Percentiles rank a stretch among this genome's conserved stretches.
These are phyloP conservation scores for Trichonephila clavipes DNA, from an alignment of 1,140 invertebrate species.

Conservation along the genomic window DNA sequence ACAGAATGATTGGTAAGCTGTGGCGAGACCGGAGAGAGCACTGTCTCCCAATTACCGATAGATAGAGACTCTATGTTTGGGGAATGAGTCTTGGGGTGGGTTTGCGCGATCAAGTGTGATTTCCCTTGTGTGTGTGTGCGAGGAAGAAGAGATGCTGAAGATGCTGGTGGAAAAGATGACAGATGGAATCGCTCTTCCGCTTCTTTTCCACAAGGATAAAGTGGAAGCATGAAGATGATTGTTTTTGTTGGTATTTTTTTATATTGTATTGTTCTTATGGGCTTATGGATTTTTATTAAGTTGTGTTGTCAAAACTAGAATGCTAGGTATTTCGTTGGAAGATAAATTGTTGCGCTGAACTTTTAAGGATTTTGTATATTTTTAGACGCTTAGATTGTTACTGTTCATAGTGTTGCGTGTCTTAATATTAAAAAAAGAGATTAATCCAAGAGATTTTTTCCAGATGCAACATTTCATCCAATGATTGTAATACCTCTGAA, in stretches of 20 bases:
- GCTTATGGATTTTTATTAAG: background rate
- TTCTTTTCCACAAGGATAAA: background rate
- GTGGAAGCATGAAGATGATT: background rate
- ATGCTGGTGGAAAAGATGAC: constrained; percentile 51
- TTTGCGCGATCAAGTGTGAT: constrained; percentile 48
- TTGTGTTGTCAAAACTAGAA: background rate
- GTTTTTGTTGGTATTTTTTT: background rate
- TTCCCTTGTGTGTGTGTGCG: constrained; percentile 38
- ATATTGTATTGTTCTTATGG: background rate
- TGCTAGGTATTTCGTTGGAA: background rate
- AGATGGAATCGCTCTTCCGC: constrained; percentile 21
- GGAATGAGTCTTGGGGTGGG: constrained; percentile 29
- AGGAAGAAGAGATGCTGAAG: background rate
- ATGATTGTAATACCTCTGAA: too few species aligned
- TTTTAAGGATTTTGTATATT: too few species aligned
- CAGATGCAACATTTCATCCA: too few species aligned
- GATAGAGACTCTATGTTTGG: constrained; percentile 19
- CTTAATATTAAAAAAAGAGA: too few species aligned
- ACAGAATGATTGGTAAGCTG: constrained; percentile 34
- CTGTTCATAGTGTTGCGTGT: too few species aligned
- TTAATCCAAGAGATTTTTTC: too few species aligned
- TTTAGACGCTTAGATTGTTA: too few species aligned
- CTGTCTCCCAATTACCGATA: constrained; percentile 51
- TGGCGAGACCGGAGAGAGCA: background rate
- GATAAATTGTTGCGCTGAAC: too few species aligned